Percentiles rank a stretch among this genome's conserved stretches.
phyloP scores from a whole-genome alignment of 2,113 vertebrate genomes.

The Coryphaenoides rupestris region DNA sequence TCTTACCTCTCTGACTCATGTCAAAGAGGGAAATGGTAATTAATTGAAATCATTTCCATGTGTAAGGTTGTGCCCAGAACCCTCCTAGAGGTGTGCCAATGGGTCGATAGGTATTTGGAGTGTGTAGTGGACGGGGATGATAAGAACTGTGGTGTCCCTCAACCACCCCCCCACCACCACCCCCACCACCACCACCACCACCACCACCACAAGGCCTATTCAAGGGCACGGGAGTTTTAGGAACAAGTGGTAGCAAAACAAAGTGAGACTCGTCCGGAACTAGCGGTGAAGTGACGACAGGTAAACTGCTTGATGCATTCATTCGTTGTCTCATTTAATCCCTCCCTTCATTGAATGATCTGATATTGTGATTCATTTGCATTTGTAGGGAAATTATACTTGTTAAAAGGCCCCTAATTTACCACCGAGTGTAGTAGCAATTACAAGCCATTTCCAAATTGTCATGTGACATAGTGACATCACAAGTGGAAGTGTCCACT shows the following conservation, averaged over 20 bases:
- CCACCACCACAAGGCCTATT: slow-evolving; percentile 44
- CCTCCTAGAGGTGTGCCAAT: slow-evolving; percentile 60
- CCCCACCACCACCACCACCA: too few relatives aligned
- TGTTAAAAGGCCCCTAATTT: too few relatives aligned
- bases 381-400: too few relatives aligned
- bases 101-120: slow-evolving; percentile 72
- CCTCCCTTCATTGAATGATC: background rate
- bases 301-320: too few relatives aligned
- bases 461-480: too few relatives aligned
- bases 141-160: slow-evolving; percentile 66
- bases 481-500: too few relatives aligned
- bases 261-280: too few relatives aligned
- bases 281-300: too few relatives aligned
- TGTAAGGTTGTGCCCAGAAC: slow-evolving; percentile 64
- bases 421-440: too few relatives aligned
- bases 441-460: too few relatives aligned
- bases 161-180: too few relatives aligned
- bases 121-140: slow-evolving; percentile 60
- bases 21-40: slow-evolving; percentile 66
- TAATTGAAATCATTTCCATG: slow-evolving; percentile 75
- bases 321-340: background rate
- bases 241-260: slow-evolving; percentile 25
- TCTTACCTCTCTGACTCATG: slow-evolving; percentile 29
- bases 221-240: slow-evolving; percentile 62
- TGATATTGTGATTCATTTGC: background rate